These are phyloP conservation scores for Peribatodes rhomboidaria DNA, from an alignment of 2,888 invertebrate species.

Conservation along the genomic window DNA sequence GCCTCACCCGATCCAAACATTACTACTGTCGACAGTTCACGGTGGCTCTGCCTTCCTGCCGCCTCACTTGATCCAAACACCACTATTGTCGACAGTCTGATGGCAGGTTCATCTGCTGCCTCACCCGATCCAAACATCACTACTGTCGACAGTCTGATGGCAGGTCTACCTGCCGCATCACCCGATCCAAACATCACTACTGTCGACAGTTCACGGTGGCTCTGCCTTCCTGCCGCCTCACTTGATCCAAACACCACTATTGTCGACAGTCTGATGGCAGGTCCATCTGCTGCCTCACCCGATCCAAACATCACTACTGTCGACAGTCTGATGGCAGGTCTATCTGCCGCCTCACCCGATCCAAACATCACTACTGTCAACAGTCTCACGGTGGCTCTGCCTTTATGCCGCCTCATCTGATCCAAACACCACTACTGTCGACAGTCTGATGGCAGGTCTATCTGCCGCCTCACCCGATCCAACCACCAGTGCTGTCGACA, in stretches of 20 bases:
- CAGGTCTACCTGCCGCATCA: not conserved
- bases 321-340: not conserved
- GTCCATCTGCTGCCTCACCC: not conserved
- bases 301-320: not conserved
- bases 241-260: not conserved
- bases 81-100: not conserved
- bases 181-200: not conserved
- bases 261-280: not conserved
- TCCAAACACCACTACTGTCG: not conserved
- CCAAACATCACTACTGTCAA: not conserved
- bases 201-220: not conserved
- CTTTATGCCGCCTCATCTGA: not conserved
- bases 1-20: not conserved
- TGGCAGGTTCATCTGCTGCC: not conserved
- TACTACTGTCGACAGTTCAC: not conserved
- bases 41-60: slow-evolving; percentile 1
- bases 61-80: not conserved
- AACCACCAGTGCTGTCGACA: not conserved
- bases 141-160: not conserved
- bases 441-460: not conserved
- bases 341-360: not conserved
- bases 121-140: not conserved
- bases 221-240: not conserved
- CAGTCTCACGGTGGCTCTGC: not conserved
- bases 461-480: not conserved